Conservation (phyloP, 2,797 vertebrate genomes). For the Poeciliopsis gracilis region DNA sequence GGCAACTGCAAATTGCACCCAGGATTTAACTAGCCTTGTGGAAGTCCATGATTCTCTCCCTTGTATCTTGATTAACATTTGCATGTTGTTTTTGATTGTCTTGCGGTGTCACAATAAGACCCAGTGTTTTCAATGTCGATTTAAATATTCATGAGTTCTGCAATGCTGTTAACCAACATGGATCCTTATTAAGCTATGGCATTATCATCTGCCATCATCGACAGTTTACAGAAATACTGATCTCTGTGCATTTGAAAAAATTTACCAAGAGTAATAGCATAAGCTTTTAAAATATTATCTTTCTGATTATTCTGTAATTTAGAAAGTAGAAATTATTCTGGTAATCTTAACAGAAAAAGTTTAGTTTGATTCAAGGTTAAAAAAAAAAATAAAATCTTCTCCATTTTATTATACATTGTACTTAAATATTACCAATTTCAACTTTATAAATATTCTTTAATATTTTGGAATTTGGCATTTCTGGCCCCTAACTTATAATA, state of each 20-base stretch:
- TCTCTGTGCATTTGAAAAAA: not conserved
- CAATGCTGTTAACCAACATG: not conserved
- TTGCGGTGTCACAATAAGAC: too few relatives aligned
- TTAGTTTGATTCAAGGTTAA: not conserved
- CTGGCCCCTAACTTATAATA: not conserved
- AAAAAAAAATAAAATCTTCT: too few relatives aligned
- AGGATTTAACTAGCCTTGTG: not conserved
- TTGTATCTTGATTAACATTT: not conserved
- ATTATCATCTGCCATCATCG: not conserved
- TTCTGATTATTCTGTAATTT: not conserved
- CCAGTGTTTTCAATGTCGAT: not conserved
- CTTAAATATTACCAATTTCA: not conserved
- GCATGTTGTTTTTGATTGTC: not conserved
- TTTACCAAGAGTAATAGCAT: not conserved
- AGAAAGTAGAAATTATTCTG: not conserved
- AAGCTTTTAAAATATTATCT: not conserved
- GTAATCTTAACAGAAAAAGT: not conserved
- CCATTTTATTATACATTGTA: not conserved
- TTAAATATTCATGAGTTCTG: not conserved
- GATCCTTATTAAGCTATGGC: not conserved
- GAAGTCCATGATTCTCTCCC: not conserved
- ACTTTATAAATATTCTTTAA: not conserved
- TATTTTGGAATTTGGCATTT: not conserved
- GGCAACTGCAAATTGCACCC: not conserved
- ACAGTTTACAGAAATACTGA: not conserved